A percentile compares a stretch with the other conserved stretches of the same genome.
Evolutionary conservation across 2,797 vertebrate species (phyloP).

Genomic region (Neomorphus geoffroyi): DNA sequence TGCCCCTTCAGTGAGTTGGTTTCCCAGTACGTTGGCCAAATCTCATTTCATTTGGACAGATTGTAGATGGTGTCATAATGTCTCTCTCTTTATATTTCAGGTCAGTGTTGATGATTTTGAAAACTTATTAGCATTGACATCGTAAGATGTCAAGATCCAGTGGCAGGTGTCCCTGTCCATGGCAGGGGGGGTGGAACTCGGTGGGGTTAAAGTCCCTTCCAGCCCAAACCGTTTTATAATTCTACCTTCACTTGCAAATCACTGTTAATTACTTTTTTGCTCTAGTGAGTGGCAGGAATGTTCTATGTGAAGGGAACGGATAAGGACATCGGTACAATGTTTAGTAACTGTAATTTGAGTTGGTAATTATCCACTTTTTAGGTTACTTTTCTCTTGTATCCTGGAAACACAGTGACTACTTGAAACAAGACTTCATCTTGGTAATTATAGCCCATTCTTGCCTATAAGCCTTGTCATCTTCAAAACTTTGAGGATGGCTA

Average conservation of each 20-base stretch:
- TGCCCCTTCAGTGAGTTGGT: not conserved
- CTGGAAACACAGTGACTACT: not conserved
- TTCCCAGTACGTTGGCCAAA: not conserved
- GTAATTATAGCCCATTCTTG: not conserved
- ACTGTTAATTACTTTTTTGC: not conserved
- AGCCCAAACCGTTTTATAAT: too few relatives aligned
- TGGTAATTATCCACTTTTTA: not conserved
- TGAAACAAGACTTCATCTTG: not conserved
- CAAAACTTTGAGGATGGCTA: not conserved
- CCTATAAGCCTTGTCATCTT: not conserved
- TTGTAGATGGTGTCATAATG: conserved; percentile 1
- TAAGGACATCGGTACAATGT: not conserved
- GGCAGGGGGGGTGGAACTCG: too few relatives aligned
- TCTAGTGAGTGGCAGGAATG: not conserved
- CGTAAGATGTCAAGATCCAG: not conserved
- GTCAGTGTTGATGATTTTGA: conserved; percentile 13
- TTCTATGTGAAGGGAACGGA: not conserved
- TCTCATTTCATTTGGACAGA: conserved; percentile 19
- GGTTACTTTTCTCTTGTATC: not conserved
- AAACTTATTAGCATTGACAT: conserved; percentile 39
- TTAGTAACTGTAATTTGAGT: not conserved
- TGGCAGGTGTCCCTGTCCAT: too few relatives aligned
- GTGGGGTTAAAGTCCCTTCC: too few relatives aligned
- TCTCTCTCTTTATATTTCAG: conserved; percentile 53
- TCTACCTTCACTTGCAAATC: not conserved